phyloP scores from a whole-genome alignment of 2,113 vertebrate genomes.

The Vicugna pacos region DNA sequence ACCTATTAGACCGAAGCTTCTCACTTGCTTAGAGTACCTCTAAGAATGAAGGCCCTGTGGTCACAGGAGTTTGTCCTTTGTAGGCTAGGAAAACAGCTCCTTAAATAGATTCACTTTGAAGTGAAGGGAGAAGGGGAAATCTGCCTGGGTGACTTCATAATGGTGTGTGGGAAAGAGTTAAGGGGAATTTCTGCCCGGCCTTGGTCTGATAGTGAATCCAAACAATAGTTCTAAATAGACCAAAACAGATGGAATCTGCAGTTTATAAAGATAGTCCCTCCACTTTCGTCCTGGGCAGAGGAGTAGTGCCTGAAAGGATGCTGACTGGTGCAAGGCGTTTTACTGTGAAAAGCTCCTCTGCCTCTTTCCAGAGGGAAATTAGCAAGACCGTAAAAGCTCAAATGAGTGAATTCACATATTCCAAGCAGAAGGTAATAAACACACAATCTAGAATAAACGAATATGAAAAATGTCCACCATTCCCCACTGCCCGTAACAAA shows the following conservation, averaged over 20 bases:
- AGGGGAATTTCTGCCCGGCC: background rate
- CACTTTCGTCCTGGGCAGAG: background rate
- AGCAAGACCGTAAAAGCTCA: background rate
- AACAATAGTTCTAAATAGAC: background rate
- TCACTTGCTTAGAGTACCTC: background rate
- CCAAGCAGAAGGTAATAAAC: background rate
- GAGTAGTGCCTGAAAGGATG: background rate
- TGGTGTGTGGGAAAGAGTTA: background rate
- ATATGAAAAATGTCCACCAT: background rate
- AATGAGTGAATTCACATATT: background rate
- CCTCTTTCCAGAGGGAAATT: constrained; percentile 11
- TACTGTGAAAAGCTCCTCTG: background rate
- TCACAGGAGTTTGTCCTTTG: background rate
- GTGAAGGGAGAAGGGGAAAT: background rate
- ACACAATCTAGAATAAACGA: background rate
- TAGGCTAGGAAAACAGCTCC: background rate
- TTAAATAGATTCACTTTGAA: background rate
- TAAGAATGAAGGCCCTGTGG: background rate
- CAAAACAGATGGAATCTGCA: background rate
- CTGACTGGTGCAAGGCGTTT: background rate
- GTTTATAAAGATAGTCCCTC: too few relatives aligned
- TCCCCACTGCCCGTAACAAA: background rate
- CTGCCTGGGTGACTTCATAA: background rate
- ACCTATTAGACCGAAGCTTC: background rate
- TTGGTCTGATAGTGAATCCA: background rate